These are phyloP conservation scores for Cottoperca gobio DNA, from an alignment of 2,797 vertebrate genomes.

Conservation along the genomic window DNA sequence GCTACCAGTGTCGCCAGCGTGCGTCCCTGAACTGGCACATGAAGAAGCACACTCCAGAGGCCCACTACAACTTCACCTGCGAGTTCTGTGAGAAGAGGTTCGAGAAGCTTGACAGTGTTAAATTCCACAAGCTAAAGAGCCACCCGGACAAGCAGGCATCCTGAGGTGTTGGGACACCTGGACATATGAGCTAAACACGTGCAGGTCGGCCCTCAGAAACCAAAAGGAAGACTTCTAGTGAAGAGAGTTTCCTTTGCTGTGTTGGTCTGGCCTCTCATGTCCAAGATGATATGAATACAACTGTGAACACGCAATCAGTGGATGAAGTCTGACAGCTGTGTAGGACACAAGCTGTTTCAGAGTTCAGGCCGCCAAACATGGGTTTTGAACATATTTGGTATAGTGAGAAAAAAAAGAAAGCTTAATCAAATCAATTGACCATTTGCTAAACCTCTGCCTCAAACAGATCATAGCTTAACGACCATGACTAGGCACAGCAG, in stretches of 20 bases:
- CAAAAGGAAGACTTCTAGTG: conserved; percentile 5
- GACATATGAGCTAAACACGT: neutral
- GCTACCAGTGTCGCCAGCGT: conserved; percentile 94
- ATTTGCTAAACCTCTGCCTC: neutral
- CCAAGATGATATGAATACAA: neutral
- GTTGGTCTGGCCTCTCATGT: neutral
- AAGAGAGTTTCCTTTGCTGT: conserved; percentile 11
- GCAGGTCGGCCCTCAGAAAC: neutral
- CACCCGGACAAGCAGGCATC: conserved; percentile 89
- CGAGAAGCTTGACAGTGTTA: conserved; percentile 93
- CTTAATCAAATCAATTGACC: neutral
- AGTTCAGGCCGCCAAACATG: neutral
- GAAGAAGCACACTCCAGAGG: conserved; percentile 91
- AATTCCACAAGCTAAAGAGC: conserved; percentile 94
- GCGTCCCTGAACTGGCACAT: conserved; percentile 97
- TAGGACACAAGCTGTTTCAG: conserved; percentile 39
- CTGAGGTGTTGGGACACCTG: conserved; percentile 64
- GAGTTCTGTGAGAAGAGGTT: conserved; percentile 93
- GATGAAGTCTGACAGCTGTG: conserved; percentile 38
- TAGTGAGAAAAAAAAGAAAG: neutral
- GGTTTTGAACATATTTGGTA: neutral
- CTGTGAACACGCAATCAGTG: neutral
- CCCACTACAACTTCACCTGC: conserved; percentile 93
- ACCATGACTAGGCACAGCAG: neutral
- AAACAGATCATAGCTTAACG: neutral